Evolutionary conservation across 2,797 vertebrate species (phyloP).

Genomic region (Morus bassanus): DNA sequence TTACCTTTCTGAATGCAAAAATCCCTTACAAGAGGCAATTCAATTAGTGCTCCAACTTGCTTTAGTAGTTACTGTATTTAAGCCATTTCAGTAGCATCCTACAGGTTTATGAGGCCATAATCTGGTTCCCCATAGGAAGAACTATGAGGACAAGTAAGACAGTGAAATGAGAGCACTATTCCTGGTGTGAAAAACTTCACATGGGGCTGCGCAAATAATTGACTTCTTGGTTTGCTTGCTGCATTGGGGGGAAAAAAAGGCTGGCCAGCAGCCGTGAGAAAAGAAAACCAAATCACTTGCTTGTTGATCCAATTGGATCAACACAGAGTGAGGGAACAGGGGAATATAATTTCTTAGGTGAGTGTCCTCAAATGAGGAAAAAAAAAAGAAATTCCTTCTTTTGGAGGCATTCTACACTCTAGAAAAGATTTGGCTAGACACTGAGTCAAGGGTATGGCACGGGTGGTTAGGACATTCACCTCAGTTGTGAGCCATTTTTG

Average conservation of each 20-base stretch:
- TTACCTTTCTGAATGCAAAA: conserved; percentile 59
- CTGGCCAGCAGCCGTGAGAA: background rate
- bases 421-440: background rate
- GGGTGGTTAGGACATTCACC: background rate
- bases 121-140: conserved; percentile 63
- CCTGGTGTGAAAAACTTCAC: background rate
- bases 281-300: background rate
- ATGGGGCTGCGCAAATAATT: background rate
- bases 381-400: background rate
- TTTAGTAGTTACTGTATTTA: conserved; percentile 69
- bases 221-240: background rate
- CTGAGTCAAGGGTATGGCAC: background rate
- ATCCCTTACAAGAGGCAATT: conserved; percentile 60
- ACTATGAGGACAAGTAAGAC: conserved; percentile 48
- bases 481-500: background rate
- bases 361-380: background rate
- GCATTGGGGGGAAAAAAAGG: background rate
- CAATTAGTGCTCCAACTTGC: conserved; percentile 59
- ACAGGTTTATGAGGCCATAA: conserved; percentile 63
- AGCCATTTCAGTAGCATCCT: conserved; percentile 57
- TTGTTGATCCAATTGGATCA: background rate
- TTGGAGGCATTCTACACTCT: background rate
- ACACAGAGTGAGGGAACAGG: background rate
- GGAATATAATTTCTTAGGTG: background rate
- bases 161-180: conserved; percentile 35